phyloP scores from a whole-genome alignment of 2,888 invertebrate species.

The Agriopis marginaria region DNA sequence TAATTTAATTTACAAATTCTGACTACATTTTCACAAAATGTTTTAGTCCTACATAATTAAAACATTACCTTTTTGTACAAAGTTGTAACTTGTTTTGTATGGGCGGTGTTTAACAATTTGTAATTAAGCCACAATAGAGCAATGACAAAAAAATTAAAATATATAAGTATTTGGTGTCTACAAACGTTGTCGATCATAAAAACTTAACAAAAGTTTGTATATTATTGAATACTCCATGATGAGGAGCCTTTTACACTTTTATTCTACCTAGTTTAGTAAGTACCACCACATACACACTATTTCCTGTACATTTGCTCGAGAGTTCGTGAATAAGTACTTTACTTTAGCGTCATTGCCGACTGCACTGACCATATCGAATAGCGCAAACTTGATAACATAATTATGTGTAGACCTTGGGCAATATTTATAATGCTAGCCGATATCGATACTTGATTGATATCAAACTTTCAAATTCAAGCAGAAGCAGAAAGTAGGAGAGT shows the following conservation, averaged over 20 bases:
- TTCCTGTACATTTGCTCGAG: constrained; percentile 1
- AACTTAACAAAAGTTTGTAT: too few species aligned
- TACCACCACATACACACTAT: background rate
- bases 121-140: too few species aligned
- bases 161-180: too few species aligned
- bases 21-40: background rate
- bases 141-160: too few species aligned
- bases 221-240: too few species aligned
- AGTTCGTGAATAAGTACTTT: background rate
- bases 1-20: constrained; percentile 15
- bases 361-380: constrained; percentile 18
- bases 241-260: background rate
- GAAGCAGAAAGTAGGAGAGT: too few species aligned
- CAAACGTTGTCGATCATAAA: too few species aligned
- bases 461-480: background rate
- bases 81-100: too few species aligned
- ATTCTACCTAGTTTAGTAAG: background rate
- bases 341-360: constrained; percentile 16
- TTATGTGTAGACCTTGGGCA: background rate
- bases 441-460: background rate
- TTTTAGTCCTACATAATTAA: background rate
- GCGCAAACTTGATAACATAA: constrained; percentile 14
- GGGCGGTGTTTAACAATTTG: too few species aligned
- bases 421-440: constrained; percentile 1
- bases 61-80: constrained; percentile 1